These are phyloP conservation scores for Psammodynastes pulverulentus DNA, from an alignment of 2,113 vertebrate genomes.

Conservation along the genomic window DNA sequence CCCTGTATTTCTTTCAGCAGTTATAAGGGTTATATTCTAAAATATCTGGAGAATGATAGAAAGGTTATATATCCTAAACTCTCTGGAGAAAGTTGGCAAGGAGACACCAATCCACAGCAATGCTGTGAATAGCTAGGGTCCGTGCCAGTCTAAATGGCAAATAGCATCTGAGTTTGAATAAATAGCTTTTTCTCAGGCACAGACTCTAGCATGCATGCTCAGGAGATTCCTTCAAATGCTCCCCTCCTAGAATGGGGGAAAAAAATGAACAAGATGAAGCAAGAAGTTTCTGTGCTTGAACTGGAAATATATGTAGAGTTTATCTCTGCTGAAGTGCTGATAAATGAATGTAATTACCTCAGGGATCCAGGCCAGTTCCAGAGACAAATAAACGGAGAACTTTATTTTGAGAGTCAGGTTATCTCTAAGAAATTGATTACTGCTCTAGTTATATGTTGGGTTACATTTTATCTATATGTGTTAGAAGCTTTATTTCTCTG, in stretches of 20 bases:
- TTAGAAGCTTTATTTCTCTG: background rate
- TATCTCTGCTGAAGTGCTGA: background rate
- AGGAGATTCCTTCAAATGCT: background rate
- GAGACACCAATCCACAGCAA: background rate
- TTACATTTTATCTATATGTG: background rate
- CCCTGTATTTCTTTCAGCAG: background rate
- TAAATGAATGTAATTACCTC: background rate
- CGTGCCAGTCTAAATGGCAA: background rate
- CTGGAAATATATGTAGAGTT: background rate
- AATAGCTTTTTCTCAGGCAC: background rate
- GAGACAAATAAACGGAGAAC: background rate
- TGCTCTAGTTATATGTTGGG: background rate
- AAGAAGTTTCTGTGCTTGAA: background rate
- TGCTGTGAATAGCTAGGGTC: background rate
- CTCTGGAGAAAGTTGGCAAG: background rate
- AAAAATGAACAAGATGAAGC: background rate
- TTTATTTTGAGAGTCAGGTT: background rate
- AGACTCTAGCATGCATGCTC: background rate
- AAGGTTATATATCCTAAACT: background rate
- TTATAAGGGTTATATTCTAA: background rate
- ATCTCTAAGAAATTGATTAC: background rate
- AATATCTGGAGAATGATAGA: background rate
- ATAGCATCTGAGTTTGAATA: background rate
- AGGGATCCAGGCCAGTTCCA: background rate
- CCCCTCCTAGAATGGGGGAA: background rate